A percentile compares a stretch with the other conserved stretches of the same genome.
These are phyloP conservation scores for Drosophila orena DNA, from an alignment of 1,140 invertebrate genomes.

Conservation along the genomic window DNA sequence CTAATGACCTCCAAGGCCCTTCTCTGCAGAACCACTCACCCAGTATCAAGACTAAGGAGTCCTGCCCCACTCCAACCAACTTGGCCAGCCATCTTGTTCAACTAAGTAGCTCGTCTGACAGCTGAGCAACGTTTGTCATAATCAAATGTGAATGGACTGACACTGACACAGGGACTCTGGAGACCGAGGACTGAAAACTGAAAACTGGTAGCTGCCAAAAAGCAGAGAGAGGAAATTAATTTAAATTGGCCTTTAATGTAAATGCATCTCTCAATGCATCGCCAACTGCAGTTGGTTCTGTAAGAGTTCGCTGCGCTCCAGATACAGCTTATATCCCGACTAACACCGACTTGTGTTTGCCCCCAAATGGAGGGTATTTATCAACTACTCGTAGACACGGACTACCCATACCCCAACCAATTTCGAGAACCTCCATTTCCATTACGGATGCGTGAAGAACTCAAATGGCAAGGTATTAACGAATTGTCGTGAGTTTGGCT, in stretches of 20 bases:
- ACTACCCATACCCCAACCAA: conserved; percentile 18
- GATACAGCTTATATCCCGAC: conserved; percentile 71
- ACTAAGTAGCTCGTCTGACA: conserved; percentile 78
- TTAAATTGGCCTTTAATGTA: conserved; percentile 84
- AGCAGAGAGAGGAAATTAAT: conserved; percentile 76
- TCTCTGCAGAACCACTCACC: conserved; percentile 20
- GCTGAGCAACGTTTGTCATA: conserved; percentile 82
- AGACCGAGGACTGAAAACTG: conserved; percentile 29
- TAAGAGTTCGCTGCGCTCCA: conserved; percentile 59
- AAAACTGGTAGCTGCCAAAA: conserved; percentile 66
- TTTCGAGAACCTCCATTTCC: conserved; percentile 18
- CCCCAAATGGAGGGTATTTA: conserved; percentile 72
- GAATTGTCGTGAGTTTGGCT: conserved; percentile 72
- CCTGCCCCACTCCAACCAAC: conserved; percentile 3
- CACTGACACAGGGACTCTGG: conserved; percentile 47
- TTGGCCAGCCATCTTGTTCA: conserved; percentile 61
- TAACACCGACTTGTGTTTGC: conserved; percentile 76
- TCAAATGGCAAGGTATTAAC: conserved; percentile 81
- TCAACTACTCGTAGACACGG: conserved; percentile 59
- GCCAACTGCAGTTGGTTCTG: conserved; percentile 35
- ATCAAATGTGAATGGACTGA: conserved; percentile 79
- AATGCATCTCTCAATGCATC: conserved; percentile 82
- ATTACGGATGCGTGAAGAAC: conserved; percentile 76
- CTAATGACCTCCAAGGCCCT: conserved; percentile 59
- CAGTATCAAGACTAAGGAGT: conserved; percentile 17